Percentiles rank a stretch among this genome's conserved stretches.
phyloP scores from a whole-genome alignment of 2,888 invertebrate species.

The Allygus modestus region DNA sequence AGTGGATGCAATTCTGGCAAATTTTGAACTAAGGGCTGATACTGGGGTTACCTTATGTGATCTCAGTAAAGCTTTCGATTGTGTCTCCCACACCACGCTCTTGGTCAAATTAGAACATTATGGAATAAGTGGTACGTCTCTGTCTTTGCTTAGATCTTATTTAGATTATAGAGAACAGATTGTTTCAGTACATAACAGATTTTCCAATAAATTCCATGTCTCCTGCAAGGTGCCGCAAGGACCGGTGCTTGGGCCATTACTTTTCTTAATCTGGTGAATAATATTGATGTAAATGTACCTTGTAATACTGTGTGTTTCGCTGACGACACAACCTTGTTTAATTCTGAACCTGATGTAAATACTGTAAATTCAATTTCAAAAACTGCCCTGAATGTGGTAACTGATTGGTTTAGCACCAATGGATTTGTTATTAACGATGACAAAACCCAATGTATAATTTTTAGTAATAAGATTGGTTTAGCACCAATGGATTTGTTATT shows the following conservation, averaged over 20 bases:
- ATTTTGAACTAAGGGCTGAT: neutral
- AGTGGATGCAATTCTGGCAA: neutral
- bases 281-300: neutral
- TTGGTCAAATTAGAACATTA: conserved; percentile 16
- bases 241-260: neutral
- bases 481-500: neutral
- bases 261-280: neutral
- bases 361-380: neutral
- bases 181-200: neutral
- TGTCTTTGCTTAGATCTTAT: neutral
- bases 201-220: neutral
- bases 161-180: conserved; percentile 6
- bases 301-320: conserved; percentile 8
- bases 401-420: neutral
- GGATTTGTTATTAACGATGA: neutral
- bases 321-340: conserved; percentile 19
- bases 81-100: conserved; percentile 6
- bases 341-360: neutral
- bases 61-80: conserved; percentile 44
- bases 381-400: neutral
- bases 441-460: neutral
- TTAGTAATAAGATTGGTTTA: neutral
- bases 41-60: conserved; percentile 33
- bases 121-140: neutral
- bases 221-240: neutral